Conservation (phyloP, 35 echinoderm and acorn worm species). For the Strongylocentrotus purpuratus region DNA sequence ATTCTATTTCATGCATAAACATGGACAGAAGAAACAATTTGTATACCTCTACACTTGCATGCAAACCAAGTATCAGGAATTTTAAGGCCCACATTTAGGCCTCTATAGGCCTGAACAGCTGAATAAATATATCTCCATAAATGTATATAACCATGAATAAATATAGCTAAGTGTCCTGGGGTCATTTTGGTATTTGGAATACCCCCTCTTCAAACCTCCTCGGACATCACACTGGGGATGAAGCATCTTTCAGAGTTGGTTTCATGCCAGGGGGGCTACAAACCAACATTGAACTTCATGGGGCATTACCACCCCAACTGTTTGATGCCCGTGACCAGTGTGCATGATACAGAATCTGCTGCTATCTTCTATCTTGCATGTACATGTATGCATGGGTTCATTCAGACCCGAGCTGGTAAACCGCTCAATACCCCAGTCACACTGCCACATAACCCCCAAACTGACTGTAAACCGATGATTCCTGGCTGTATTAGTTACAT, state of each 20-base stretch:
- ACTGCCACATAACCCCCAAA: too few relatives aligned
- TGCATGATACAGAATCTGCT: neutral
- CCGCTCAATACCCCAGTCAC: neutral
- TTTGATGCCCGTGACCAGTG: neutral
- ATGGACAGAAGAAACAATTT: too few relatives aligned
- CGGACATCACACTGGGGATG: neutral
- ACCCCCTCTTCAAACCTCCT: neutral
- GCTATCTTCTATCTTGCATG: neutral
- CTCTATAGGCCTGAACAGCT: too few relatives aligned
- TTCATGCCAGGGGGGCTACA: neutral
- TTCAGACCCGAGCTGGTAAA: neutral
- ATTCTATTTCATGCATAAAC: too few relatives aligned
- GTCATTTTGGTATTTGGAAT: neutral
- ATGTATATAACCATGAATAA: too few relatives aligned
- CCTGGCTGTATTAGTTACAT: too few relatives aligned
- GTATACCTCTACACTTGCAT: too few relatives aligned
- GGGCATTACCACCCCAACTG: neutral
- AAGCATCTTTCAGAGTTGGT: neutral
- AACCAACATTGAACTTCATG: conserved; percentile 11
- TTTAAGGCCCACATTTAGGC: too few relatives aligned
- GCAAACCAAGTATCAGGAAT: too few relatives aligned
- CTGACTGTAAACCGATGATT: too few relatives aligned
- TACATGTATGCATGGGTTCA: neutral
- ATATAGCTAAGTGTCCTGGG: neutral
- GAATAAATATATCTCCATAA: too few relatives aligned